Base-by-base conservation (phyloP, 2,113 vertebrate genomes). In the Rhombomys opimus region DNA sequence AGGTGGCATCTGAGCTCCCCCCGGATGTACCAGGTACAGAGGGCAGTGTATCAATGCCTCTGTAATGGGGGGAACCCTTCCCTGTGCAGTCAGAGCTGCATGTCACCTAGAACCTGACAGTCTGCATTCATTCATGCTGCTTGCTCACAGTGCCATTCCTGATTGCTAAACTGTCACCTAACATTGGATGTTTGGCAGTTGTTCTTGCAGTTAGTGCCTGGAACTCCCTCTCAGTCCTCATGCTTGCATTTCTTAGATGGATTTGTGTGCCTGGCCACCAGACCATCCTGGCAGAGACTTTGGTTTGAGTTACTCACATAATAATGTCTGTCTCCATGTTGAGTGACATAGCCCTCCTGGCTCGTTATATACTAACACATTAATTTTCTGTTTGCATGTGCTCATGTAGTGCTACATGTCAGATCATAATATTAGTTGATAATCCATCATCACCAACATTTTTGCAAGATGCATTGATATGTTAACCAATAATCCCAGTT, bases 11-110 rank as follows among this genome's bases (percentile, higher is more conserved):
- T 97, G 98, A 98, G 98, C 97, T 98, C 98, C 98, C 98, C 95
- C 98, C 98, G 98, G 98, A 99, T 96, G 97, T 98, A 97, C 98
- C 99, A 99, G 99, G 99, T 99, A 99, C 98, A 98, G 98, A 98
- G 91, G 98, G 98, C 98, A 97, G 95, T 97, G 95, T 97, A 98
- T 68, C 95, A 86, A 67, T 98, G 98, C 98, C 98, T 98, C 98
- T 99, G 98, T 98, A 97, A 98, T 97, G 98, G 98, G 98, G 98
- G 98, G 96, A 81, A 98, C 96, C 97, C 97, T 97, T 98, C 94
- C 98, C 97, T 98, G 95, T 95, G 82, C 95, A 94, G 95, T 95
- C 35, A 88, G 65, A 87, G 97, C 98, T 96, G 95, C 87, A 96
- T 97, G 97, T 98, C 96, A 98, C 97, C 98, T 98, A 93, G 97